Conservation (phyloP, 2,113 vertebrate genomes). For the Gila orcuttii region DNA sequence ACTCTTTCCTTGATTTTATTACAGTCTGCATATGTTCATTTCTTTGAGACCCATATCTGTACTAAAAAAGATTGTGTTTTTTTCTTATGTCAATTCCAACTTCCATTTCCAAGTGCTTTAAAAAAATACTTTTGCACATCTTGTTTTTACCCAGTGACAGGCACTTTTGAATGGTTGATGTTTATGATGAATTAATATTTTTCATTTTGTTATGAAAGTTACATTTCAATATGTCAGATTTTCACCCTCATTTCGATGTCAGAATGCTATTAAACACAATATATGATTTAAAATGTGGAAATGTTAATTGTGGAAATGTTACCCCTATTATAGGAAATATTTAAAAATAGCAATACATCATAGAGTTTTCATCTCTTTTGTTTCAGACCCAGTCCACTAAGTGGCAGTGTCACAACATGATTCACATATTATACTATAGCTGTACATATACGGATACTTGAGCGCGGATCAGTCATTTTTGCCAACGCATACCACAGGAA, state of each 20-base stretch:
- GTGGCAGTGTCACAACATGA: slow-evolving; percentile 70
- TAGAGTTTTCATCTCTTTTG: neutral
- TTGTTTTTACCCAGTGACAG: neutral
- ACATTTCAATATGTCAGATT: too few relatives aligned
- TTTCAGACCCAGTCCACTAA: slow-evolving; percentile 68
- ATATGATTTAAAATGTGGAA: neutral
- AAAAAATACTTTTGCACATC: neutral
- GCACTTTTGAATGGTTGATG: neutral
- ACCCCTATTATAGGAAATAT: neutral
- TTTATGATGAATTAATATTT: neutral
- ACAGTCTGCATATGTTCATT: slow-evolving; percentile 24
- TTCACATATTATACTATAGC: neutral
- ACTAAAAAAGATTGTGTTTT: neutral
- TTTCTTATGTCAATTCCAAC: neutral
- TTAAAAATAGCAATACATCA: neutral
- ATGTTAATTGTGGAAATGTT: neutral
- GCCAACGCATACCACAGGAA: slow-evolving; percentile 53
- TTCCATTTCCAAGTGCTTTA: slow-evolving; percentile 20
- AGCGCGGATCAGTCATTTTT: neutral
- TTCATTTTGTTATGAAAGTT: too few relatives aligned
- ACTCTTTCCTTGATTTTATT: slow-evolving; percentile 38
- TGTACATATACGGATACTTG: neutral
- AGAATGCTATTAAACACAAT: neutral
- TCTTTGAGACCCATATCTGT: neutral
- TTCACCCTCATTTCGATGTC: too few relatives aligned